Conservation (phyloP, 2,888 invertebrate genomes). For the Apeira syringaria region DNA sequence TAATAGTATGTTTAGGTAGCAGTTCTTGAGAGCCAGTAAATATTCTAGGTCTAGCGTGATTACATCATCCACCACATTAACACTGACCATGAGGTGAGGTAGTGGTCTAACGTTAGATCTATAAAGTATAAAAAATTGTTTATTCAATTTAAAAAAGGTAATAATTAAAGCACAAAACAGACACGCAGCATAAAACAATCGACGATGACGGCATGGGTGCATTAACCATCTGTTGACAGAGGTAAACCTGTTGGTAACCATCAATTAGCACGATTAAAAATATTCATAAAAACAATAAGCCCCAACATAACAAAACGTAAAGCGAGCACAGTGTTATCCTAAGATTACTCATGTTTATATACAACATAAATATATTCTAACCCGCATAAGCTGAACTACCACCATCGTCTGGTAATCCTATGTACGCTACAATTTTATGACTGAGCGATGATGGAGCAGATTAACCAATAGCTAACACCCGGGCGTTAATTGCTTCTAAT, state of each 20-base stretch:
- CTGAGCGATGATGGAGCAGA: slow-evolving; percentile 52
- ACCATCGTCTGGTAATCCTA: slow-evolving; percentile 46
- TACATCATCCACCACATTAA: too few species aligned
- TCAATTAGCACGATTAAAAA: slow-evolving; percentile 18
- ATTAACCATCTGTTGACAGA: slow-evolving; percentile 13
- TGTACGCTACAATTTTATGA: slow-evolving; percentile 58
- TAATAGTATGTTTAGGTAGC: too few species aligned
- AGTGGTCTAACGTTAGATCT: too few species aligned
- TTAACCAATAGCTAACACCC: slow-evolving; percentile 54
- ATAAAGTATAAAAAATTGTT: too few species aligned
- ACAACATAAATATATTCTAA: slow-evolving; percentile 41
- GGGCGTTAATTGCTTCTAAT: slow-evolving; percentile 58
- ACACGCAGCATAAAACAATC: slow-evolving; percentile 2
- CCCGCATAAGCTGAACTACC: slow-evolving; percentile 50
- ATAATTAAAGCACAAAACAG: slow-evolving; percentile 6
- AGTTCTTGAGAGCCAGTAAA: too few species aligned
- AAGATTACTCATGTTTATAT: slow-evolving; percentile 35
- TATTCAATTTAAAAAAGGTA: too few species aligned
- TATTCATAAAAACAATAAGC: slow-evolving; percentile 25
- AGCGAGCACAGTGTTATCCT: slow-evolving; percentile 30
- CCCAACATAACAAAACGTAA: slow-evolving; percentile 26
- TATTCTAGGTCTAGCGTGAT: too few species aligned
- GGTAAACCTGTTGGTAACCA: slow-evolving; percentile 16
- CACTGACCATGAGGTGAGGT: too few species aligned
- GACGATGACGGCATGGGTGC: slow-evolving; percentile 9